Evolutionary conservation across 2,113 vertebrate species (phyloP).

Genomic region (Proterorhinus semilunaris): DNA sequence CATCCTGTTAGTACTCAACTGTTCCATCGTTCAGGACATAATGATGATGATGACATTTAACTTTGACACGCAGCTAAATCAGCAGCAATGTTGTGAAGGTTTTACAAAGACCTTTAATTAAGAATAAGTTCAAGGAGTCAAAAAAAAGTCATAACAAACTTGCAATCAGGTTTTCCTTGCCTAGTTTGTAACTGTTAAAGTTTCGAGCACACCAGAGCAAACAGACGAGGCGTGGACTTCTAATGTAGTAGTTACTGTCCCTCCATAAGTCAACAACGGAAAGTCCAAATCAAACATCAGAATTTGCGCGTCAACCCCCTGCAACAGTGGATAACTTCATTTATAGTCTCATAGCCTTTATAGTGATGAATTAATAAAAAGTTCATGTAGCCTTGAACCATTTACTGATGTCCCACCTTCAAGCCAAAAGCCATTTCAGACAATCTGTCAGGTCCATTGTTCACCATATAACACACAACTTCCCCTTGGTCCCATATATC

Average conservation of each 20-base stretch:
- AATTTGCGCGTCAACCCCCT: neutral
- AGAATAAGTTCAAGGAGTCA: no score
- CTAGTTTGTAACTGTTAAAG: conserved; percentile 8
- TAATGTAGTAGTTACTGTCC: conserved; percentile 17
- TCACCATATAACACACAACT: conserved; percentile 45
- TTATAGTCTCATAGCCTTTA: neutral
- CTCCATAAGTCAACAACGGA: conserved; percentile 36
- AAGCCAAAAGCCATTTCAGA: conserved; percentile 15
- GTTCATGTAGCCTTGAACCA: conserved; percentile 7
- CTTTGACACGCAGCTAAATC: neutral
- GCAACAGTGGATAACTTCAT: neutral
- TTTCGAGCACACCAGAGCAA: conserved; percentile 18
- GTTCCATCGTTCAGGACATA: neutral
- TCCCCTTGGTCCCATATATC: conserved; percentile 37
- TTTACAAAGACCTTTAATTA: no score
- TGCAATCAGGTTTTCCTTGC: neutral
- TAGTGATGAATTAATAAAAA: neutral
- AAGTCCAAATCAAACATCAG: conserved; percentile 1
- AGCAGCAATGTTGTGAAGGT: no score
- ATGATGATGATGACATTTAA: neutral
- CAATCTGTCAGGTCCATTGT: conserved; percentile 54
- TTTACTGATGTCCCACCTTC: conserved; percentile 7
- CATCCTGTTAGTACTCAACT: neutral
- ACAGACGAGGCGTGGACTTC: conserved; percentile 28
- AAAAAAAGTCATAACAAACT: neutral